Base-by-base conservation (phyloP, 2,797 vertebrate species). In the Harpagifer antarcticus region DNA sequence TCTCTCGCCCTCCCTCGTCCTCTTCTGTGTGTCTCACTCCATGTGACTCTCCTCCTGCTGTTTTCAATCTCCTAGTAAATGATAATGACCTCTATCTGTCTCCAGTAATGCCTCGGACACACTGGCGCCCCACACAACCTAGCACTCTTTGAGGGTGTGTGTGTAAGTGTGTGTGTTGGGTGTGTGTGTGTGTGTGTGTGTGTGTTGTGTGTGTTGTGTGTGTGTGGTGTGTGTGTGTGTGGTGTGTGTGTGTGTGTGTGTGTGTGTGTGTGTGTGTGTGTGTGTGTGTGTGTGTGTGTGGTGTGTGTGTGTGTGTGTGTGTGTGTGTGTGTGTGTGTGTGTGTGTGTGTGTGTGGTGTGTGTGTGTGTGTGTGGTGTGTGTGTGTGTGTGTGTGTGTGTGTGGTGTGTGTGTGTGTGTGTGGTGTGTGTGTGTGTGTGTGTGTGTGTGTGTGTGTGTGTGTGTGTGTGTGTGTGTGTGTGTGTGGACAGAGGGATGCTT, bases 11-110 rank as follows among this genome's bases (percentile, higher is more conserved):
- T 3, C 62, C 37, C 72, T 76, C 64, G 63, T 33, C 66, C 76
- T 73, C 82, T 74, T 74, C 66, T 80, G 45, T 83, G 68, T 68
- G 58, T 68, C 71, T 85, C 77, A 27, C 89, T 79, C 83, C 70
- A 70, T 84, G 87, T 74, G 76, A 74, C 73, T 78, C 68, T 81
- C 63, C 63, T 80, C 86, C 84, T 72, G 86, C 90, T 91, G 89
- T 61, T 89, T 89, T 90, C 90, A 92, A 92, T 93, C 89, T 93
- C 87, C 84, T 74, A 82, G 80, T 87, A 90, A 88, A 92, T 91
- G 89, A 91, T 92, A 93, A 94, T 93, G 90, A 92, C 42, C 87
- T 90, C 90, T 89, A 91, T 92, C 88, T 80, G 76, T 82, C 89
- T 83, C 90, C 90, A 88, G 91, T 89, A 19, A 19, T 80, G 91